phyloP scores from a whole-genome alignment of 2,797 vertebrate genomes.

The Bovichtus variegatus region DNA sequence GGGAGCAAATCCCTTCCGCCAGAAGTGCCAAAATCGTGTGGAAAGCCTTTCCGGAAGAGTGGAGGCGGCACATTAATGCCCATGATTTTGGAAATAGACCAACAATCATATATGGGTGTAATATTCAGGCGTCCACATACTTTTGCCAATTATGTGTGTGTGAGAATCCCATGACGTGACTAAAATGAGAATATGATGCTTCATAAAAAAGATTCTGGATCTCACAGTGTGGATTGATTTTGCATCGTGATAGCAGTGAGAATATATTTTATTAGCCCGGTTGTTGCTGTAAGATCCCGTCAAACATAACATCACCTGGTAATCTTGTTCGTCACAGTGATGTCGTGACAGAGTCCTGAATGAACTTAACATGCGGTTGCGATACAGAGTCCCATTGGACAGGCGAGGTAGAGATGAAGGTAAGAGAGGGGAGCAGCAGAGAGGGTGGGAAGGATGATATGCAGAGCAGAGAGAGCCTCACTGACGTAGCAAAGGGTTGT shows the following conservation, averaged over 20 bases:
- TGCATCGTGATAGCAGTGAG: background rate
- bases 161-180: background rate
- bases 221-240: background rate
- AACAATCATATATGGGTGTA: background rate
- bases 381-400: constrained; percentile 46
- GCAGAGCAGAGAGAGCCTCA: constrained; percentile 72
- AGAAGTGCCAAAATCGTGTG: background rate
- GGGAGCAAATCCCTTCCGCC: background rate
- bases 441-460: constrained; percentile 71
- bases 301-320: background rate
- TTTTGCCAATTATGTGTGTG: background rate
- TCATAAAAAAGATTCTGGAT: background rate
- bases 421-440: constrained; percentile 52
- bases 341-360: constrained; percentile 42
- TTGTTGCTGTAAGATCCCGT: background rate
- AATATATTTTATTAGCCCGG: background rate
- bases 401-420: constrained; percentile 55
- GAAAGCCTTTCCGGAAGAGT: background rate
- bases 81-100: background rate
- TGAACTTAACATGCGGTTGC: constrained; percentile 43
- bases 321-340: constrained; percentile 7
- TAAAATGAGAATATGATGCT: background rate
- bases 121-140: background rate
- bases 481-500: constrained; percentile 80
- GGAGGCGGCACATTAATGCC: background rate